Conservation (phyloP, 2,888 invertebrate genomes). For the Drosophila barbarae region DNA sequence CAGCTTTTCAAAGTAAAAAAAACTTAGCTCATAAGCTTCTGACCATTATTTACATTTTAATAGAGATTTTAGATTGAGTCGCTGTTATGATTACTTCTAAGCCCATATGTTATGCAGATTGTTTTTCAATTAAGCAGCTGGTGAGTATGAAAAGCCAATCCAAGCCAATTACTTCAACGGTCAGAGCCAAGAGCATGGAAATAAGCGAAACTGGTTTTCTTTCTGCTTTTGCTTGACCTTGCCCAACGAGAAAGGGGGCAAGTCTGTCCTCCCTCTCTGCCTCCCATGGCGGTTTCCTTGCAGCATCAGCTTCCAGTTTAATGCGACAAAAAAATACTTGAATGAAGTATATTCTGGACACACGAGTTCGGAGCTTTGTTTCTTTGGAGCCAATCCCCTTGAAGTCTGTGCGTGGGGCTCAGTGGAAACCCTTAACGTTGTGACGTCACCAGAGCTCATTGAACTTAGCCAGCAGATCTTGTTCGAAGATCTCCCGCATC, state of each 20-base stretch:
- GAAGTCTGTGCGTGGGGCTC: background rate
- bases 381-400: background rate
- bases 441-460: constrained; percentile 37
- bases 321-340: background rate
- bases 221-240: constrained; percentile 30
- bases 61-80: background rate
- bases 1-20: background rate
- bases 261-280: background rate
- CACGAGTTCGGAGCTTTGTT: background rate
- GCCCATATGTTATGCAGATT: constrained; percentile 14
- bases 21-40: background rate
- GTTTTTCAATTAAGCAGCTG: constrained; percentile 35
- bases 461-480: constrained; percentile 21
- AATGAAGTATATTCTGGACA: constrained; percentile 7
- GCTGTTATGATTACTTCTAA: background rate
- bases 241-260: constrained; percentile 27
- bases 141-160: background rate
- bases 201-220: constrained; percentile 23
- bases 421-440: background rate
- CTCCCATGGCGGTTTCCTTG: constrained; percentile 5
- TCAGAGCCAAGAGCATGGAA: constrained; percentile 17
- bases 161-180: constrained; percentile 7
- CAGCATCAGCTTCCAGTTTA: constrained; percentile 11
- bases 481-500: constrained; percentile 4
- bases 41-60: constrained; percentile 1